phyloP scores from a whole-genome alignment of 2,888 invertebrate species.

The Oscheius myriophilus region DNA sequence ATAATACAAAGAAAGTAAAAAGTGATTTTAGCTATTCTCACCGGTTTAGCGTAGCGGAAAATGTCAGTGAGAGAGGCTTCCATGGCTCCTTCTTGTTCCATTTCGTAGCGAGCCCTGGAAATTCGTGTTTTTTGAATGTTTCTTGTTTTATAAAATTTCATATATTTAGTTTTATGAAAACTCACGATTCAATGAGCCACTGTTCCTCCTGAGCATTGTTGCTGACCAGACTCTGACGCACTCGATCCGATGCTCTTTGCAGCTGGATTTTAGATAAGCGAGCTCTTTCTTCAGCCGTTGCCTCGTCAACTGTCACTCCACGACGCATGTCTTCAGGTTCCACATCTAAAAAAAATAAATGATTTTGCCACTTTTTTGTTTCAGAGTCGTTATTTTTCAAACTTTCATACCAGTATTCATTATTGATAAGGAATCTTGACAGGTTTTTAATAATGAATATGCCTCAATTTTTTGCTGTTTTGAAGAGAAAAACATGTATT shows the following conservation, averaged over 20 bases:
- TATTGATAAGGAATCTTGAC: too few species aligned
- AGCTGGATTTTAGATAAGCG: slow-evolving; percentile 11
- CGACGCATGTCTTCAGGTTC: slow-evolving; percentile 36
- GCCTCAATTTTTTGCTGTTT: too few species aligned
- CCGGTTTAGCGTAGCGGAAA: slow-evolving; percentile 51
- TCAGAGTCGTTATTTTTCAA: too few species aligned
- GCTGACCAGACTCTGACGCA: slow-evolving; percentile 51
- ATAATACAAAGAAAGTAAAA: too few species aligned
- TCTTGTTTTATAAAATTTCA: neutral
- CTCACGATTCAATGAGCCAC: slow-evolving; percentile 46
- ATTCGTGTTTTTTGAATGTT: neutral
- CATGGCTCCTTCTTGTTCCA: slow-evolving; percentile 57
- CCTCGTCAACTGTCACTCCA: slow-evolving; percentile 32
- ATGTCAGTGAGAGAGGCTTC: slow-evolving; percentile 58
- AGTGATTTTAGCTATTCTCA: too few species aligned
- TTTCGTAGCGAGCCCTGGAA: slow-evolving; percentile 48
- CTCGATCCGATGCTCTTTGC: slow-evolving; percentile 45
- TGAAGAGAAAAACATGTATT: too few species aligned
- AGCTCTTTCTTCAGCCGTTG: slow-evolving; percentile 35
- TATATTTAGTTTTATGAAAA: neutral
- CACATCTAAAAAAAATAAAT: slow-evolving; percentile 36
- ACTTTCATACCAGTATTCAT: too few species aligned
- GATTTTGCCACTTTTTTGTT: too few species aligned
- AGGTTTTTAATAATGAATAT: too few species aligned
- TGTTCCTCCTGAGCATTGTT: slow-evolving; percentile 46